These are phyloP conservation scores for Oscheius sp. DNA, from an alignment of 2,888 invertebrate species.

Conservation along the genomic window DNA sequence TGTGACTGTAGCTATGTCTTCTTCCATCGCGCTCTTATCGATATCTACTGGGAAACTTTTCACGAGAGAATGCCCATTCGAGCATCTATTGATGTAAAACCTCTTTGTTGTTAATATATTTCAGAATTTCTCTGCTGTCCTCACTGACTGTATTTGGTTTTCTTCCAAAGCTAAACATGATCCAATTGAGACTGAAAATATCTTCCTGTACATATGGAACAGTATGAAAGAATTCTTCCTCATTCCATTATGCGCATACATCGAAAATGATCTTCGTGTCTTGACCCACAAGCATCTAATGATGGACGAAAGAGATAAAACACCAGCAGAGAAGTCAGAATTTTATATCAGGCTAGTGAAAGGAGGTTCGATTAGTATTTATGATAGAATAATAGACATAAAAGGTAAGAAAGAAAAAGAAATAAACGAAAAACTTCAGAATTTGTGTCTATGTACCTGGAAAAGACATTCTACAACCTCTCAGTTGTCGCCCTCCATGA, in stretches of 20 bases:
- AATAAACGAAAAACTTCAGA: constrained; percentile 45
- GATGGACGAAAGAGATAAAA: constrained; percentile 72
- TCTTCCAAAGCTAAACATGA: neutral
- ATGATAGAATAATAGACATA: constrained; percentile 39
- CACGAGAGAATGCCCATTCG: constrained; percentile 33
- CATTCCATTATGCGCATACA: constrained; percentile 79
- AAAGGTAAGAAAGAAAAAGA: constrained; percentile 42
- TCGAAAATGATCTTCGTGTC: constrained; percentile 91
- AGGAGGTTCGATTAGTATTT: constrained; percentile 36
- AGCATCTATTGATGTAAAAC: constrained; percentile 8
- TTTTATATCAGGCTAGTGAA: constrained; percentile 32
- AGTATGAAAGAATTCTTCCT: constrained; percentile 22
- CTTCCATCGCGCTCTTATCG: constrained; percentile 79
- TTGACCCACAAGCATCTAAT: constrained; percentile 79
- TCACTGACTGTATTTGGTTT: constrained; percentile 9
- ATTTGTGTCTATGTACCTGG: constrained; percentile 84
- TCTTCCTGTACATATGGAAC: constrained; percentile 10
- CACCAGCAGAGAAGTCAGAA: constrained; percentile 21
- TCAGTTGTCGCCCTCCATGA: constrained; percentile 96
- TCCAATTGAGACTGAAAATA: neutral
- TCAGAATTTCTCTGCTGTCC: constrained; percentile 6
- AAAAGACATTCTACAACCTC: constrained; percentile 93
- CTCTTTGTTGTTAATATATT: neutral
- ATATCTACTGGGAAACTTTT: constrained; percentile 42
- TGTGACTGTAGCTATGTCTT: constrained; percentile 81